These are phyloP conservation scores for Sorex fumeus DNA, from an alignment of 2,113 vertebrate species.

Conservation along the genomic window DNA sequence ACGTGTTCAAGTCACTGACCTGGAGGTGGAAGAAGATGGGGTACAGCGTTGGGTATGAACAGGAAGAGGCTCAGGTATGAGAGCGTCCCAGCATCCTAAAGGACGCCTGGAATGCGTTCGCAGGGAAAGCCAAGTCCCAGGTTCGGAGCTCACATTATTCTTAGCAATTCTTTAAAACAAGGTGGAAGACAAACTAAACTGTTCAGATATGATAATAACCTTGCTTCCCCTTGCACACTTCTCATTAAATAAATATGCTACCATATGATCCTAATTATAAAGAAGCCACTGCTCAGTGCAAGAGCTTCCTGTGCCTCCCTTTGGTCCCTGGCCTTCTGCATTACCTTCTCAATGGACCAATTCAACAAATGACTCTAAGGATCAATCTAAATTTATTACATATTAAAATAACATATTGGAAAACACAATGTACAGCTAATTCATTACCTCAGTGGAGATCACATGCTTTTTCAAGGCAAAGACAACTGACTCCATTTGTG, in stretches of 20 bases:
- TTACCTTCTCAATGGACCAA: neutral
- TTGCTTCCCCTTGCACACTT: neutral
- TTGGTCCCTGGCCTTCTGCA: neutral
- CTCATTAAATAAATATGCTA: neutral
- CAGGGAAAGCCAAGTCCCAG: too few species aligned
- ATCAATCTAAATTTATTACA: neutral
- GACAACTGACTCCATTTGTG: neutral
- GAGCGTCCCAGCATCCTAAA: too few species aligned
- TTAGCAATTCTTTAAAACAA: constrained; percentile 18
- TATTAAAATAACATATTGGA: neutral
- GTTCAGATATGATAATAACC: neutral
- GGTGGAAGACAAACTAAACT: neutral
- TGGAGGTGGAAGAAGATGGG: too few species aligned
- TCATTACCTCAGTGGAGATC: neutral
- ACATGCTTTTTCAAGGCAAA: neutral
- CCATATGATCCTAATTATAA: neutral
- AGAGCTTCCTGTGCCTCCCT: neutral
- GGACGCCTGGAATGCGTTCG: too few species aligned
- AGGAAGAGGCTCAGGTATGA: too few species aligned
- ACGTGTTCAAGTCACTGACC: too few species aligned
- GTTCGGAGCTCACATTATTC: neutral
- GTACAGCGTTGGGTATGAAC: too few species aligned
- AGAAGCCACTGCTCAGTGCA: neutral
- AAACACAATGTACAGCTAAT: neutral
- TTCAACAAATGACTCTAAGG: neutral